These are phyloP conservation scores for Triops longicaudatus DNA, from an alignment of 1,140 invertebrate species.

Conservation along the genomic window DNA sequence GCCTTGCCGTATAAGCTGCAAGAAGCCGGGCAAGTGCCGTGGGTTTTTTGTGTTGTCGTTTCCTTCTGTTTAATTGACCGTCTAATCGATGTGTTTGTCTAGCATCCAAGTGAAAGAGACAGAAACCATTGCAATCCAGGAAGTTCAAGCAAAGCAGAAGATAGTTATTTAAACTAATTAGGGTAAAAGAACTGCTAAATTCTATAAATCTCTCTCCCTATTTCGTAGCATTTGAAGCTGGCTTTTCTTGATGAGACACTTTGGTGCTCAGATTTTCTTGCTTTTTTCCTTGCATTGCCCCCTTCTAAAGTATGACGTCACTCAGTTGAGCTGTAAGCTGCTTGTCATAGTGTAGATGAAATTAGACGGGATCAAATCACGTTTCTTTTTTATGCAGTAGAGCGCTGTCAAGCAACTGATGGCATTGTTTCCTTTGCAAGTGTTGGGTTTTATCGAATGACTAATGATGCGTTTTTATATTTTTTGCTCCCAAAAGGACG, in stretches of 20 bases:
- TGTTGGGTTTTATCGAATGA: not conserved
- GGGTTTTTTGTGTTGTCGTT: not conserved
- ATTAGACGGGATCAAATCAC: too few species aligned
- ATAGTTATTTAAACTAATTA: slow-evolving; percentile 9
- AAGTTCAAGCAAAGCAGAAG: not conserved
- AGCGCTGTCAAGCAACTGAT: not conserved
- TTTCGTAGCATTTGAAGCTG: not conserved
- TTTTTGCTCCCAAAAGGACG: not conserved
- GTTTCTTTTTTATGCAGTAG: not conserved
- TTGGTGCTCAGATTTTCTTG: not conserved
- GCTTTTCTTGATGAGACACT: not conserved
- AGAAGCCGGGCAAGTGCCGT: not conserved
- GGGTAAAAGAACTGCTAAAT: not conserved
- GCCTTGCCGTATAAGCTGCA: not conserved
- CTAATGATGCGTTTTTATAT: not conserved
- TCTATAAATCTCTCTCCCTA: not conserved
- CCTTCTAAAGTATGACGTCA: too few species aligned
- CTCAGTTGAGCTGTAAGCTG: too few species aligned
- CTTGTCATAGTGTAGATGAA: too few species aligned
- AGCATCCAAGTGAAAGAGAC: not conserved
- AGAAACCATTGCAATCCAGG: slow-evolving; percentile 14
- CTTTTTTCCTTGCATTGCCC: too few species aligned
- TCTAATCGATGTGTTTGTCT: slow-evolving; percentile 15
- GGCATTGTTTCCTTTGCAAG: not conserved
- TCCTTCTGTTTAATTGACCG: not conserved